A percentile compares a stretch with the other conserved stretches of the same genome.
phyloP scores from a whole-genome alignment of 2,113 vertebrate species.

The Prietella phreatophila region DNA sequence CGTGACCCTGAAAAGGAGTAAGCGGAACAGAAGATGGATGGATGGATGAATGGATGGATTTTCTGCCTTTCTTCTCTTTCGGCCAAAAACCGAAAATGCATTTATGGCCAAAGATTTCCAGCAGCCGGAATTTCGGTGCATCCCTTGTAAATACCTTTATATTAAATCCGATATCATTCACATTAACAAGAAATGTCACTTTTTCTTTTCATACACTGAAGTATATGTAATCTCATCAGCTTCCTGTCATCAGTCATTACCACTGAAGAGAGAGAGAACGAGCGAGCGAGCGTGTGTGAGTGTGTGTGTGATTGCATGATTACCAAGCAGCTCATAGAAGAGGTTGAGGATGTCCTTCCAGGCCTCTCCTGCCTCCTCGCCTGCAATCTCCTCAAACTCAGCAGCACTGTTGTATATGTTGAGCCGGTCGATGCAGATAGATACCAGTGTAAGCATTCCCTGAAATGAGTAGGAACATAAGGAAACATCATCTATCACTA shows the following conservation, averaged over 20 bases:
- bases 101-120: no score
- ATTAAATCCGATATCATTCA: not conserved
- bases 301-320: constrained; percentile 43
- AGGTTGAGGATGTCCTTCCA: constrained; percentile 96
- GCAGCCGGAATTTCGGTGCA: no score
- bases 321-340: constrained; percentile 90
- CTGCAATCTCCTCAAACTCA: constrained; percentile 84
- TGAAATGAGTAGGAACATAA: constrained; percentile 56
- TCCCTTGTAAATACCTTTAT: not conserved
- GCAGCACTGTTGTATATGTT: constrained; percentile 88
- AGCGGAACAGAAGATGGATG: no score
- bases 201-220: not conserved
- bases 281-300: no score
- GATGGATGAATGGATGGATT: no score
- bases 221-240: not conserved
- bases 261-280: not conserved
- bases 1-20: no score
- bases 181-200: not conserved
- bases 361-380: constrained; percentile 82
- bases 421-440: constrained; percentile 91
- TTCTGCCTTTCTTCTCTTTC: no score
- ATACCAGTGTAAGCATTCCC: constrained; percentile 91
- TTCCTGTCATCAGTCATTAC: not conserved
- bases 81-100: no score
- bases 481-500: constrained; percentile 20